Percentiles rank a stretch among this genome's conserved stretches.
phyloP scores from a whole-genome alignment of 1,140 invertebrate species.

The Maconellicoccus hirsutus region DNA sequence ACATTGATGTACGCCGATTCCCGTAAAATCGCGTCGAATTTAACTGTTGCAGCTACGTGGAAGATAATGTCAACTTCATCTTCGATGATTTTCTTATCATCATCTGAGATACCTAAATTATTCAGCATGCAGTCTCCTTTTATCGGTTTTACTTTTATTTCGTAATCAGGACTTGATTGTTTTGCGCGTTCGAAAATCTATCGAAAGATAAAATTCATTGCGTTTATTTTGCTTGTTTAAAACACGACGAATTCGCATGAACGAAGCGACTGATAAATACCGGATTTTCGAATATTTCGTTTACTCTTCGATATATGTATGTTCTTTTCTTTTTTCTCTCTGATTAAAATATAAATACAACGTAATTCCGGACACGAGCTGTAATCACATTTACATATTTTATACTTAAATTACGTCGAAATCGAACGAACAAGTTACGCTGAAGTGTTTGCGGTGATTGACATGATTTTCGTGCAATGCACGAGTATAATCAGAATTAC shows the following conservation, averaged over 20 bases:
- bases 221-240: conserved; percentile 49
- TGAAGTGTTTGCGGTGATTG: too few relatives aligned
- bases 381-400: neutral
- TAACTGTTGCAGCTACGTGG: conserved; percentile 52
- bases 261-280: too few relatives aligned
- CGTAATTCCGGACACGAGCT: conserved; percentile 50
- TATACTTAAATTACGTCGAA: too few relatives aligned
- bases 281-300: neutral
- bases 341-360: conserved; percentile 63
- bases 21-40: conserved; percentile 51
- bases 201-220: conserved; percentile 32
- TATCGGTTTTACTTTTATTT: conserved; percentile 46
- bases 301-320: conserved; percentile 35
- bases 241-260: too few relatives aligned
- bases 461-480: neutral
- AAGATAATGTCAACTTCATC: conserved; percentile 66
- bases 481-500: too few relatives aligned
- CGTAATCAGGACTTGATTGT: conserved; percentile 43
- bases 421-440: too few relatives aligned
- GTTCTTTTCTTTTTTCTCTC: conserved; percentile 60
- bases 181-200: conserved; percentile 47
- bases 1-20: conserved; percentile 52
- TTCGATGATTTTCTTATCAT: conserved; percentile 51
- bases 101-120: conserved; percentile 38
- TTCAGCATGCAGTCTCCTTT: conserved; percentile 43